phyloP scores from a whole-genome alignment of 2,888 invertebrate species.

The Ophion slaviceki region DNA sequence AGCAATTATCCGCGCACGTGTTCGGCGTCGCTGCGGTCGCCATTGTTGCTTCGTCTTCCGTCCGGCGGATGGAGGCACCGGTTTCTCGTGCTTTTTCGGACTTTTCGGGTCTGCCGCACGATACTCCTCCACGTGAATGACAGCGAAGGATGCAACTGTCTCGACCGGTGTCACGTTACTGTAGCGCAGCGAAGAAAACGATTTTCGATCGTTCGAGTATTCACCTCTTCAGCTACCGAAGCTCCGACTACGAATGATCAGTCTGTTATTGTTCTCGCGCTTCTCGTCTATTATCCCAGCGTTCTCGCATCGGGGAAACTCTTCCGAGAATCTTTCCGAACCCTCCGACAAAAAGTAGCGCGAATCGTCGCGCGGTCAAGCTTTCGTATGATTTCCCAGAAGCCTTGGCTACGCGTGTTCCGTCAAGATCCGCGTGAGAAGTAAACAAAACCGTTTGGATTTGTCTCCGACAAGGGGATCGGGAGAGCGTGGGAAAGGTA shows the following conservation, averaged over 20 bases:
- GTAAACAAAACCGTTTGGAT: too few species aligned
- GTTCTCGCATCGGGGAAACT: slow-evolving; percentile 10
- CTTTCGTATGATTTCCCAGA: background rate
- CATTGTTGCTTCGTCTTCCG: slow-evolving; percentile 67
- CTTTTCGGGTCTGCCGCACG: slow-evolving; percentile 23
- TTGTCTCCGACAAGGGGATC: background rate
- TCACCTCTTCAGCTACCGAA: background rate
- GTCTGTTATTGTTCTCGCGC: background rate
- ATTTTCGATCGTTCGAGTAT: too few species aligned
- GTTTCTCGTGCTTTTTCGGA: slow-evolving; percentile 16
- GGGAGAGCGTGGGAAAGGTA: too few species aligned
- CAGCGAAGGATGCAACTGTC: background rate
- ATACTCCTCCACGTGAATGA: background rate
- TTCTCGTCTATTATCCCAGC: slow-evolving; percentile 4
- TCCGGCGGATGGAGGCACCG: slow-evolving; percentile 45
- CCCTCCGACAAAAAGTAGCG: too few species aligned
- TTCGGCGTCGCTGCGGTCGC: slow-evolving; percentile 65
- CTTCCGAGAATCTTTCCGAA: background rate
- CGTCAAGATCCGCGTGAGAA: too few species aligned
- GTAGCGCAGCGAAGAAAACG: too few species aligned
- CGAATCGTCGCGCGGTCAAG: too few species aligned
- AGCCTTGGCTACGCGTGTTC: too few species aligned
- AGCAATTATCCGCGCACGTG: slow-evolving; percentile 77
- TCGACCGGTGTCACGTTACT: too few species aligned
- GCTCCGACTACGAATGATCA: background rate